These are phyloP conservation scores for Ophraella communa DNA, from an alignment of 2,888 invertebrate species.

Conservation along the genomic window DNA sequence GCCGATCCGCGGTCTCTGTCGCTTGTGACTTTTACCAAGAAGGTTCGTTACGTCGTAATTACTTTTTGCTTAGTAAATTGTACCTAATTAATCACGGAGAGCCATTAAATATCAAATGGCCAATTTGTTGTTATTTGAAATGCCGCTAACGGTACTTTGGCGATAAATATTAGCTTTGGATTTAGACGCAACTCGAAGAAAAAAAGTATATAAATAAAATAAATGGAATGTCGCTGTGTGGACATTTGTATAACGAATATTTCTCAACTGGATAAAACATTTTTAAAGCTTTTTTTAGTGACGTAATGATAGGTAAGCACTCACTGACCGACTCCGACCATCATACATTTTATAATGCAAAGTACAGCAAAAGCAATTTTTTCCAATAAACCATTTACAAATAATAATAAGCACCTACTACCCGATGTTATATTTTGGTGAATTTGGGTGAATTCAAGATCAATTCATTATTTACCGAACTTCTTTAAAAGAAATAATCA, in stretches of 20 bases:
- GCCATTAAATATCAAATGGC: neutral
- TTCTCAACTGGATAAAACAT: too few relatives aligned
- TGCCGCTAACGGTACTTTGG: neutral
- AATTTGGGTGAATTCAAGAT: too few relatives aligned
- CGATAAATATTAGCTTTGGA: neutral
- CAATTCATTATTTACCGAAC: too few relatives aligned
- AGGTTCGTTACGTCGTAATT: conserved; percentile 11
- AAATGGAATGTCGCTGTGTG: neutral
- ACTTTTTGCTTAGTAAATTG: conserved; percentile 17
- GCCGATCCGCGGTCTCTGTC: neutral
- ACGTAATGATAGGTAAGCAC: too few relatives aligned
- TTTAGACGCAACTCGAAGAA: neutral
- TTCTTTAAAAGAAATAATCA: too few relatives aligned
- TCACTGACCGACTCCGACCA: too few relatives aligned
- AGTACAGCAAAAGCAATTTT: too few relatives aligned
- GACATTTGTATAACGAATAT: neutral
- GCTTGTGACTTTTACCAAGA: conserved; percentile 9
- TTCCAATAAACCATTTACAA: too few relatives aligned
- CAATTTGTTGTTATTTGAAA: conserved; percentile 1
- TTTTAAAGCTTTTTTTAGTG: too few relatives aligned
- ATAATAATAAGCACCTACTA: too few relatives aligned
- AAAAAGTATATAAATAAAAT: neutral
- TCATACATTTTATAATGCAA: too few relatives aligned
- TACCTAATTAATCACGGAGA: conserved; percentile 13
- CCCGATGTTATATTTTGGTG: too few relatives aligned